Percentiles rank a stretch among this genome's conserved stretches.
These are phyloP conservation scores for Taxidea taxus DNA, from an alignment of 2,113 vertebrate species.

Conservation along the genomic window DNA sequence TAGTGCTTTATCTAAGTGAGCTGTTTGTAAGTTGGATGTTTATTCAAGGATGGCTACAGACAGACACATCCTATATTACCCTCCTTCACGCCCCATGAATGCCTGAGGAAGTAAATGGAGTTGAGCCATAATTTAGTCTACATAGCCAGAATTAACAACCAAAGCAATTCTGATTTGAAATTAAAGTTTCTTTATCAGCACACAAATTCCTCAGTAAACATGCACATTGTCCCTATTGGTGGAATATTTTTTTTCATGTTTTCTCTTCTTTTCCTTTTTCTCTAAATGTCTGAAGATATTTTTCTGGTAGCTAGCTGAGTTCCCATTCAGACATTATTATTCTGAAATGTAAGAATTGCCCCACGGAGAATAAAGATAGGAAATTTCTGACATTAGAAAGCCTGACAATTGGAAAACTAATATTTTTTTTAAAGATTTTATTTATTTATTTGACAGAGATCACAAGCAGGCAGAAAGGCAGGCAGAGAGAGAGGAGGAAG, in stretches of 20 bases:
- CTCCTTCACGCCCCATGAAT: rapidly evolving
- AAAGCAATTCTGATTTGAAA: neutral
- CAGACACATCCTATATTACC: no score
- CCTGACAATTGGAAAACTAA: neutral
- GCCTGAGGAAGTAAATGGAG: neutral
- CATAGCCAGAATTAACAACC: neutral
- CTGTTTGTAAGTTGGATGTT: neutral
- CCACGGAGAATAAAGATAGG: neutral
- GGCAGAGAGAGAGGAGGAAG: no score
- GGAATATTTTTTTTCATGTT: neutral
- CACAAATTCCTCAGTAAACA: neutral
- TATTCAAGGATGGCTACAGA: neutral
- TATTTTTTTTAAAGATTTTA: no score
- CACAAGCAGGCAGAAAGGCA: no score
- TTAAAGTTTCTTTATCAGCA: neutral
- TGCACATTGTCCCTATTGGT: neutral
- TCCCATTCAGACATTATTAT: neutral
- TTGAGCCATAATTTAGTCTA: neutral
- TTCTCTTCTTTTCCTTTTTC: neutral
- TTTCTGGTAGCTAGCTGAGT: neutral
- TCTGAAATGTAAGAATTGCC: neutral
- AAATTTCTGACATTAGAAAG: neutral
- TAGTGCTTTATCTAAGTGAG: neutral
- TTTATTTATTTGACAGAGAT: no score
- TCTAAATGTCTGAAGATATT: neutral